Base-by-base conservation (phyloP, 2,113 vertebrate species). In the Triplophysa tibetana region DNA sequence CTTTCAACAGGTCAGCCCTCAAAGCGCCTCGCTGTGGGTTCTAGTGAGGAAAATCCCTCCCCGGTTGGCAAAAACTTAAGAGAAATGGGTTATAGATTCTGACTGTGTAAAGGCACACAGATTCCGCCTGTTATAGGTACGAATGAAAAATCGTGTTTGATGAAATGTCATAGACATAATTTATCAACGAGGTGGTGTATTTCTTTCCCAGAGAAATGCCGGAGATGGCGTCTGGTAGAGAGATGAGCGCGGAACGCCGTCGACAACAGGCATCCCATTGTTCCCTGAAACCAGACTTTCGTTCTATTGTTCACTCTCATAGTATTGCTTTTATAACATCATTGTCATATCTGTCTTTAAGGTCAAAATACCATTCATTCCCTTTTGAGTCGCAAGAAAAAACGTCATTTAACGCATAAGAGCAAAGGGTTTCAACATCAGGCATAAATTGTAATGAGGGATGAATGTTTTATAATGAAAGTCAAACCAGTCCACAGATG, bases 181-280 rank as follows among this genome's bases (percentile, higher is more conserved):
- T 83, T 0, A 24, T 87, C 81, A 86, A 6, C 62, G 17, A 4
- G 79, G 81, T 19, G 75, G 87, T 85, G 75, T 88, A 81, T 87
- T 88, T 88, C 84, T 89, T 77, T 75, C 68, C 63, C 29, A 66
- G 26, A 60, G 52, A 66, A 72, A 83, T 26, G 50, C 60, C 19
- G 75, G 75, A 85, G 60, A 67, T 83, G 81, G 66, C 45, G 82
- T 89, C 90, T 90, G 90, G 82, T 91, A 87, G 87, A 87, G 82
- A 78, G 81, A 90, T 89, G 72, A 81, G 65, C 12, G 50, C 9
- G 24, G 69, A 82, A 68, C 14, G 58, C 41, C 26, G 61, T 61
- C 33, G 19, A 78, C 82, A 89, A 91, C 88, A 91, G 88, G 84
- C 81, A 58, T 85, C 75, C 89, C 88, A 90, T 91, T 91, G 89